A percentile compares a stretch with the other conserved stretches of the same genome.
Evolutionary conservation across 2,797 vertebrate species (phyloP).

Genomic region (Poecilia velifera): DNA sequence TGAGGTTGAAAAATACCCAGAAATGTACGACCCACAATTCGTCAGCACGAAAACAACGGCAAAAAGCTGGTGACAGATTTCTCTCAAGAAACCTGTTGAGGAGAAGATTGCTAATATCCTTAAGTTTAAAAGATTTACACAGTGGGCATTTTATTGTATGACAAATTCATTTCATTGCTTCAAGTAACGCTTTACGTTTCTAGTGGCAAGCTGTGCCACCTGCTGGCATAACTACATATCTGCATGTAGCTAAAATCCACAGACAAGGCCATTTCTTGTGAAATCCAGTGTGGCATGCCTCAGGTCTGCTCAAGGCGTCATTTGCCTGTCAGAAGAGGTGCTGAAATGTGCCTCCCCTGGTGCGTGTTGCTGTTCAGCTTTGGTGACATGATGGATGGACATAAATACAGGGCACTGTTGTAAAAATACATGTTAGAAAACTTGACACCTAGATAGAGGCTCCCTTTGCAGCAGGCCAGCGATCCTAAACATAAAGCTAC

Average conservation of each 20-base stretch:
- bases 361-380: neutral
- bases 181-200: neutral
- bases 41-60: neutral
- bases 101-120: neutral
- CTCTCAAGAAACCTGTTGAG: neutral
- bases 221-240: neutral
- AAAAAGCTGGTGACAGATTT: neutral
- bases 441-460: neutral
- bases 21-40: neutral
- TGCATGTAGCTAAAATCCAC: neutral
- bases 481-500: neutral
- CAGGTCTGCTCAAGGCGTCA: neutral
- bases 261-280: neutral
- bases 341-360: neutral
- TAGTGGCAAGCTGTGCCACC: neutral
- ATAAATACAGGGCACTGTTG: neutral
- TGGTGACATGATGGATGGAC: neutral
- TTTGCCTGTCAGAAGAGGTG: neutral
- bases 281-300: neutral
- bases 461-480: neutral
- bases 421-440: neutral
- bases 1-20: neutral
- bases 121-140: neutral
- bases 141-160: neutral
- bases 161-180: neutral